Evolutionary conservation across 2,888 invertebrate species (phyloP), one percentile per base, ranked within the genome.

Genomic region (Hydropsyche betteni): DNA sequence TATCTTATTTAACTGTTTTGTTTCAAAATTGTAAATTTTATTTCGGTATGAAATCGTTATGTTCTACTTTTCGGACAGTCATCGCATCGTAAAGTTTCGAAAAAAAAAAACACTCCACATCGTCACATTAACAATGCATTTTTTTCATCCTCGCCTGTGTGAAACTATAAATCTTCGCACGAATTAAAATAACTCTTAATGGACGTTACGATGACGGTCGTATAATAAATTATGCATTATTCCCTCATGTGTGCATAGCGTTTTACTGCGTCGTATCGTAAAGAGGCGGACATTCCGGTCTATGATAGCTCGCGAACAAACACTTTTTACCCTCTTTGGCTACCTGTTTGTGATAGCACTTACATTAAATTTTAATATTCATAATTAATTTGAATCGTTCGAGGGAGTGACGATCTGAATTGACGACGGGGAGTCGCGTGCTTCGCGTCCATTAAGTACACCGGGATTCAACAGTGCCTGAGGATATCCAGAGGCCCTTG

Each of bases 321-420:
- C 64, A 64, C 64, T 36, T 64, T 36, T 68, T 58, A 72, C 77
- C 77, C 74, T 72, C 72, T 36, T 64, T 58, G 64, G 69, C 69
- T 33, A 71, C 71, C 70, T 76, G 74, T 58, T 74, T 72, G 74
- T 68, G 77, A 72, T 72, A 75, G 68, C 75, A 70, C 74, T 76
- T 68, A 70, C 74, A 75, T 75, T 70, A 74, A 77, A 75, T 72
- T 77, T 75, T 77, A 75, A 77, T 75, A 77, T 75, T 55, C 77
- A 70, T 77, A 77, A 76, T 76, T 76, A 76, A 74, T 76, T 76
- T 73, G 68, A 73, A 73, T 76, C 69, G 72, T 55, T 44, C 16
- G 76, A 5, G 76, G 72, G 55, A 14, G 55, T 55, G 55, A 14
- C 14, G n/a, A 16, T 55, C 14, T 55, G 55, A 14, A 16, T 55